Conservation (phyloP, 1,140 invertebrate species). For the Meloidogyne hapla region DNA sequence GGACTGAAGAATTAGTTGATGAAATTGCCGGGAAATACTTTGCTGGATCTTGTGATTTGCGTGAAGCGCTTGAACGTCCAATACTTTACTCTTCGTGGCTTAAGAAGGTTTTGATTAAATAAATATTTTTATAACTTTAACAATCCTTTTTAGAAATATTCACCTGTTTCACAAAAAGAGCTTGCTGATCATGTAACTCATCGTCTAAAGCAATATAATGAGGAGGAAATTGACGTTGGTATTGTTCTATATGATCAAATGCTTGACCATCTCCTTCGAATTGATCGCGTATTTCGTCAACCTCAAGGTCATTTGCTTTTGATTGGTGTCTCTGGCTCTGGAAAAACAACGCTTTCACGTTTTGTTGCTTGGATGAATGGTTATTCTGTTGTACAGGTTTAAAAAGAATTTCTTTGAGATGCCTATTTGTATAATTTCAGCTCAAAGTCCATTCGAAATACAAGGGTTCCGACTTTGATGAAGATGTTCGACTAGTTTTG, state of each 20-base stretch:
- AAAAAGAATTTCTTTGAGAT: constrained; percentile 67
- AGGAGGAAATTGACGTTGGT: constrained; percentile 97
- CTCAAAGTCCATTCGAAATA: constrained; percentile 95
- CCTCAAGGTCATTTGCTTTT: constrained; percentile 90
- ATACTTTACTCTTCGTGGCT: constrained; percentile 98
- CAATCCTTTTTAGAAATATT: constrained; percentile 77
- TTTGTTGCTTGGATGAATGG: constrained; percentile 99
- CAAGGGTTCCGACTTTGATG: constrained; percentile 95
- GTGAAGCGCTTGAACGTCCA: constrained; percentile 81
- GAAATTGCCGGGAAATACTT: constrained; percentile 90
- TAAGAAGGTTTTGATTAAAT: constrained; percentile 63
- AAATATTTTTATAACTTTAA: constrained; percentile 1
- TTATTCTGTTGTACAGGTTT: constrained; percentile 93
- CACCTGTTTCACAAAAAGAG: constrained; percentile 90
- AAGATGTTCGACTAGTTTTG: constrained; percentile 89
- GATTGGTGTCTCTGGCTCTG: constrained; percentile 94
- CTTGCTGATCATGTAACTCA: constrained; percentile 93
- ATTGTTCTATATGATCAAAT: constrained; percentile 98
- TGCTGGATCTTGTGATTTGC: constrained; percentile 74
- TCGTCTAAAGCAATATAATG: constrained; percentile 96
- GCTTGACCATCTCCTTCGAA: constrained; percentile 92
- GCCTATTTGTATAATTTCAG: constrained; percentile 34
- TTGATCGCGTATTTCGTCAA: constrained; percentile 97
- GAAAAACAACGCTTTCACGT: constrained; percentile 94
- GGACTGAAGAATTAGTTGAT: constrained; percentile 98